phyloP scores from a whole-genome alignment of 1,140 invertebrate genomes.

The Popillia japonica region DNA sequence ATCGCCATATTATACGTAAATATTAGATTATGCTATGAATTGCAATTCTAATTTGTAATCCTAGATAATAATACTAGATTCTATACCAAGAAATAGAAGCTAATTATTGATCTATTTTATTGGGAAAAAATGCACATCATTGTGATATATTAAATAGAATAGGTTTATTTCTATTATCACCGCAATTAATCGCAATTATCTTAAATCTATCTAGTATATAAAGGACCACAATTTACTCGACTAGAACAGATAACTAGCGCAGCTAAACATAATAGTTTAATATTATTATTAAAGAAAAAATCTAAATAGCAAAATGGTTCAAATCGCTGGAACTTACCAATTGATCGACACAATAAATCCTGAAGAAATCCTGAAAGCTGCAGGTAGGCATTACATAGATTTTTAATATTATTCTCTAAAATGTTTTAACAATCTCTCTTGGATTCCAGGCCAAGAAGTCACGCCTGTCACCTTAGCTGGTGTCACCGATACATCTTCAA shows the following conservation, averaged over 20 bases:
- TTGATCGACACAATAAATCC: background rate
- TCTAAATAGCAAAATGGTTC: background rate
- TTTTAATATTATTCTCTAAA: background rate
- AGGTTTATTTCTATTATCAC: background rate
- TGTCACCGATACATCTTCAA: background rate
- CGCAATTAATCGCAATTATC: background rate
- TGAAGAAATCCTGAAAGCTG: background rate
- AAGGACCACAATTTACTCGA: background rate
- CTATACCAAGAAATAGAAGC: background rate
- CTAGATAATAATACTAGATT: too few species aligned
- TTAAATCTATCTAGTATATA: background rate
- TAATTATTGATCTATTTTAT: background rate
- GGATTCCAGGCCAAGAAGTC: background rate
- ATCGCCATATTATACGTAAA: too few species aligned
- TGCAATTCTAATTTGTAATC: too few species aligned
- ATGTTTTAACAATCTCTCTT: background rate
- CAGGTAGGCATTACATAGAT: background rate
- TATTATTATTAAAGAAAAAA: background rate
- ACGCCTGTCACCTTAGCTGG: background rate
- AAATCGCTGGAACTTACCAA: constrained; percentile 12
- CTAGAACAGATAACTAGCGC: background rate
- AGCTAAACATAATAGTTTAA: background rate
- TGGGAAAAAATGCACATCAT: background rate
- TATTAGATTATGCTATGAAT: too few species aligned
- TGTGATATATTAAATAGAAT: background rate